Conservation (phyloP, 2,888 invertebrate species). For the Orgyia antiqua region DNA sequence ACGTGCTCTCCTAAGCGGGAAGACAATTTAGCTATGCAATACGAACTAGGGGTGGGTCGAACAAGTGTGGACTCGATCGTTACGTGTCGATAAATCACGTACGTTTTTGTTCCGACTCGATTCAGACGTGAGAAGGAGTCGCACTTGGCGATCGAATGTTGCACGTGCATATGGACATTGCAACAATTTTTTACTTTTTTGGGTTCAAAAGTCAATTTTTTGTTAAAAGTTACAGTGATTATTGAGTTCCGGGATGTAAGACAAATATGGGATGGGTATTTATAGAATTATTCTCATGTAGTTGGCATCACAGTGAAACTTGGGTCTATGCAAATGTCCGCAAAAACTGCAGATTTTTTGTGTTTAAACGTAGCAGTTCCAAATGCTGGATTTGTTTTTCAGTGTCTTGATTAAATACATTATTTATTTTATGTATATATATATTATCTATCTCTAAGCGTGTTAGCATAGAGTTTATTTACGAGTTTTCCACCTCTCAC, state of each 20-base stretch:
- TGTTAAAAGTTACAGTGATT: conserved; percentile 12
- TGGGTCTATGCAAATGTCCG: too few species aligned
- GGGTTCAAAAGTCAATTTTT: conserved; percentile 23
- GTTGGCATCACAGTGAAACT: too few species aligned
- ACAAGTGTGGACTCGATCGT: conserved; percentile 26
- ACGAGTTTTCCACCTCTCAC: too few species aligned
- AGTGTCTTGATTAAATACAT: too few species aligned
- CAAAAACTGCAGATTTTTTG: too few species aligned
- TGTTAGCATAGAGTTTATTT: too few species aligned
- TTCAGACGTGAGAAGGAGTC: conserved; percentile 51
- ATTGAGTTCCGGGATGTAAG: conserved; percentile 6
- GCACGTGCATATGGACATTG: conserved; percentile 46
- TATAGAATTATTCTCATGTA: too few species aligned
- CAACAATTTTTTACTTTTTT: conserved; percentile 22
- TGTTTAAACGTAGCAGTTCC: too few species aligned
- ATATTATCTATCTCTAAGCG: too few species aligned
- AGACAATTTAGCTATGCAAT: not conserved
- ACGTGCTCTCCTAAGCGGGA: conserved; percentile 10
- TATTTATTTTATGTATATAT: too few species aligned
- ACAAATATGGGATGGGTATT: conserved; percentile 2
- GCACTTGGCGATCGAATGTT: conserved; percentile 41
- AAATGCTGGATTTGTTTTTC: too few species aligned
- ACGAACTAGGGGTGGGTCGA: conserved; percentile 20
- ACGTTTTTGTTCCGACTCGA: conserved; percentile 33
- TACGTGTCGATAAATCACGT: conserved; percentile 54